Base-by-base conservation (phyloP, 2,888 invertebrate genomes). In the Capitulum mitella region DNA sequence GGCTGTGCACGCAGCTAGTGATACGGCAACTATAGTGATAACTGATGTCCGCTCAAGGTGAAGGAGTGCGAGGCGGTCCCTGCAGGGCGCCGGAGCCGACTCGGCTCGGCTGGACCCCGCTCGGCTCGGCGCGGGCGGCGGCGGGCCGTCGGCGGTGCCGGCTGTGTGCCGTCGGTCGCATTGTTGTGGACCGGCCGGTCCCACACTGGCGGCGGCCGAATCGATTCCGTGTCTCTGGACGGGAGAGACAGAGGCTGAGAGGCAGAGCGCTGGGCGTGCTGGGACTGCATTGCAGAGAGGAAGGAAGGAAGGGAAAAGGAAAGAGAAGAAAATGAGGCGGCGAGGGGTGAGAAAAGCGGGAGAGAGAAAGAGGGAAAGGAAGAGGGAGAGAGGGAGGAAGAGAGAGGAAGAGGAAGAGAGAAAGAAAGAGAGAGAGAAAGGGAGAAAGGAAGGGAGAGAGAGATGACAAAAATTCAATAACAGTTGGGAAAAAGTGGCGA, bases 21-120 rank as follows among this genome's bases (percentile, higher is more conserved):
- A 70, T 70, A 70, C 70, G 37, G 37, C 70, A 70, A 70, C 70
- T 22, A 19, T 8, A 37, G 70, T 70, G 70, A 70, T 70, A 70
- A 6, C 37, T 1, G 0, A 37, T 70, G 70, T 70, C 37, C 37
- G 70, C 70, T 70, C 70, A 70, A 70, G 29, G 22, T 8, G 58
- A n/a, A 8, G 51, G 19, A 43, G 43, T 12, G 43, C 5, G 43
- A 12, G 43, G n/a, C n/a, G n/a, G n/a, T n/a, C n/a, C n/a, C n/a
- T n/a, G n/a, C n/a, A n/a, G n/a, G n/a, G n/a, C n/a, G n/a, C n/a
- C n/a, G n/a, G n/a, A n/a, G n/a, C n/a, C n/a, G n/a, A n/a, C n/a
- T n/a, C n/a, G n/a, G n/a, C n/a, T n/a, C n/a, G n/a, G n/a, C n/a
- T n/a, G n/a, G n/a, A n/a, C n/a, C n/a, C n/a, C n/a, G n/a, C n/a